Evolutionary conservation across 1,140 invertebrate genomes (phyloP).

Genomic region (Rhyzopertha dominica): DNA sequence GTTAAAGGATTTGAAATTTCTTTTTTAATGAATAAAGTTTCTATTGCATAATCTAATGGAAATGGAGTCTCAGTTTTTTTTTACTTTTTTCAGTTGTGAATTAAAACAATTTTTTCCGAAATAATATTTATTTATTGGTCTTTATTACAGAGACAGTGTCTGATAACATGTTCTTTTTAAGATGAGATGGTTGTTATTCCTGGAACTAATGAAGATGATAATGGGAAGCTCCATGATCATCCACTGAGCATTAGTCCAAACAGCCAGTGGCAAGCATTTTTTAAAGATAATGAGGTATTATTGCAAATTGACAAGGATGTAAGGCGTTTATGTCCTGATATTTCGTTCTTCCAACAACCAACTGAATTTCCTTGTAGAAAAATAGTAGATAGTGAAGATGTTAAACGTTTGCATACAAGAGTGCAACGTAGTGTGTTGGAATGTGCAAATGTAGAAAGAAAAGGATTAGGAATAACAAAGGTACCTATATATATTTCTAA

Average conservation of each 20-base stretch:
- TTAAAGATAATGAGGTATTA: conserved; percentile 95
- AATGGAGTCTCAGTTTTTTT: too few relatives aligned
- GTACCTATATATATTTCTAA: conserved; percentile 48
- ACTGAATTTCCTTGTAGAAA: conserved; percentile 79
- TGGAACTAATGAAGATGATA: conserved; percentile 52
- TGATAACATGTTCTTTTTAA: conserved; percentile 41
- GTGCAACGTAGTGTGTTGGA: conserved; percentile 82
- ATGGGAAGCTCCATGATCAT: conserved; percentile 69
- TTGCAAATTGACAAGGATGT: conserved; percentile 98
- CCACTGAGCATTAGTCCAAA: conserved; percentile 91
- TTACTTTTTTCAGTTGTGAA: too few relatives aligned
- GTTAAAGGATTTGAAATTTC: too few relatives aligned
- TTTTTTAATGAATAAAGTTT: too few relatives aligned
- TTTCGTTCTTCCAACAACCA: conserved; percentile 93
- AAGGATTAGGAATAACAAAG: conserved; percentile 85
- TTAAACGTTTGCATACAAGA: conserved; percentile 76
- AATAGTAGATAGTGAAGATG: conserved; percentile 68
- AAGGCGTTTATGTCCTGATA: conserved; percentile 88
- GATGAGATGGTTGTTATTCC: conserved; percentile 80
- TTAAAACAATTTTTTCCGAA: too few relatives aligned
- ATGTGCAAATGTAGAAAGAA: conserved; percentile 81
- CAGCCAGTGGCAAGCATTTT: conserved; percentile 89
- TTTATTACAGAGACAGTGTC: too few relatives aligned
- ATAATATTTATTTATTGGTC: too few relatives aligned
- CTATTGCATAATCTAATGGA: too few relatives aligned